These are phyloP conservation scores for Dexiosoma caninum DNA, from an alignment of 2,888 invertebrate genomes.

Conservation along the genomic window DNA sequence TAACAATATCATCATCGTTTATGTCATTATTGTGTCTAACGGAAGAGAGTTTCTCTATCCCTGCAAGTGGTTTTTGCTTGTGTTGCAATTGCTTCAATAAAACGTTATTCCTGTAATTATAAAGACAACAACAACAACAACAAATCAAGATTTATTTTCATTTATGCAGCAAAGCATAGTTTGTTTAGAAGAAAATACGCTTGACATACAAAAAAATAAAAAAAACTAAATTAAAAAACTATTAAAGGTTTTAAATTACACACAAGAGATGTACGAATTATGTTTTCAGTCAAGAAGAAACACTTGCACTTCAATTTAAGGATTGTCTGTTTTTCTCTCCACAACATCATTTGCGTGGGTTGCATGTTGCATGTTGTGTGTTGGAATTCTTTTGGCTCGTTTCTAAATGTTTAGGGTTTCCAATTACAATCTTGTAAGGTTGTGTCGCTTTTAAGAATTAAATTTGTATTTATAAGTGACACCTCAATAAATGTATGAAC, in stretches of 20 bases:
- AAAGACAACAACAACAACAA: neutral
- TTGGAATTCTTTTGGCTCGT: neutral
- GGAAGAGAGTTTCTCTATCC: neutral
- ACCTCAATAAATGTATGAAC: slow-evolving; percentile 35
- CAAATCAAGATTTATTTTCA: neutral
- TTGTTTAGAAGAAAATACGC: neutral
- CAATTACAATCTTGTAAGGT: slow-evolving; percentile 40
- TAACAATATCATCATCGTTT: slow-evolving; percentile 67
- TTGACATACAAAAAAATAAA: neutral
- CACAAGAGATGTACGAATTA: neutral
- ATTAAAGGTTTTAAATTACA: slow-evolving; percentile 44
- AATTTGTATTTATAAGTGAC: slow-evolving; percentile 49
- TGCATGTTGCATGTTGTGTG: slow-evolving; percentile 2
- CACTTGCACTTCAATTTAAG: slow-evolving; percentile 56
- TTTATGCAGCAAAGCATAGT: neutral
- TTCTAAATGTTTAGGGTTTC: slow-evolving; percentile 41
- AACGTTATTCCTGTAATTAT: slow-evolving; percentile 41
- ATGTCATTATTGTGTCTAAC: neutral
- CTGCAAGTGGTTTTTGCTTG: neutral
- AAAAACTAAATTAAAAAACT: slow-evolving; percentile 10
- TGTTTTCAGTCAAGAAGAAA: slow-evolving; percentile 21
- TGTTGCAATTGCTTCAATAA: slow-evolving; percentile 20
- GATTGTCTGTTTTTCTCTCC: slow-evolving; percentile 32
- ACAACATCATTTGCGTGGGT: slow-evolving; percentile 47
- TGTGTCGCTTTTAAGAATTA: slow-evolving; percentile 53